Base-by-base conservation (phyloP, 2,797 vertebrate species). In the Sternotherus odoratus region DNA sequence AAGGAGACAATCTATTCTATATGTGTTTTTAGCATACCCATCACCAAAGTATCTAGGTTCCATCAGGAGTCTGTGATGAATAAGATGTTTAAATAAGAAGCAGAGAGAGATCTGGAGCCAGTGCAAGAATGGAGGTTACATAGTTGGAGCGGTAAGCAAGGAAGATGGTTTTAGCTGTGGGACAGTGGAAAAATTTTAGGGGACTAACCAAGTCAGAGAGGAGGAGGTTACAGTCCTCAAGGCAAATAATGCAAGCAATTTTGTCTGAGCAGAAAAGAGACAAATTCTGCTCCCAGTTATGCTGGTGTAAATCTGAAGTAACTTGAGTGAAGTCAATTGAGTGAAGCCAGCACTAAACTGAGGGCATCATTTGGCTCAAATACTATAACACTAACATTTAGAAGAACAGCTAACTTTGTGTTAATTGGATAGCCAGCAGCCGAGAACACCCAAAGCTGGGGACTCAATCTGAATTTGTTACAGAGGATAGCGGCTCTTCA, bases 361-460 rank as follows among this genome's bases (percentile, higher is more conserved):
- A 50, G 39, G 26, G 66, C 2, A 89, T 82, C 85, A 87, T 87
- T 89, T 56, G 77, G 26, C 33, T 89, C 66, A 83, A 91, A 91
- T 77, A 1, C 10, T 5, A 7, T 46, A 54, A n/a, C 88, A 54
- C 66, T 46, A 46, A 16, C 54, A 86, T 79, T 90, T 92, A 93
- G 85, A 66, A 23, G 51, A 85, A 46, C 87, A 96, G 39, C 2
- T 86, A 66, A 80, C 53, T 87, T 87, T 82, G 63, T 91, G 54
- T 39, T 85, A 93, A 88, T 79, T 43, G 17, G 21, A 85, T 79
- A 48, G 90, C 30, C 72, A 89, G 81, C 46, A 83, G 77, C 17
- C 6, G 4, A 85, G 75, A 96, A 77, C 33, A 87, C 57, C 66
- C 87, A 51, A 85, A 28, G 74, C 63, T 39, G 86, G 77, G 48